A percentile compares a stretch with the other conserved stretches of the same genome.
phyloP scores from a whole-genome alignment of 2,113 vertebrate species.

The Ondatra zibethicus region DNA sequence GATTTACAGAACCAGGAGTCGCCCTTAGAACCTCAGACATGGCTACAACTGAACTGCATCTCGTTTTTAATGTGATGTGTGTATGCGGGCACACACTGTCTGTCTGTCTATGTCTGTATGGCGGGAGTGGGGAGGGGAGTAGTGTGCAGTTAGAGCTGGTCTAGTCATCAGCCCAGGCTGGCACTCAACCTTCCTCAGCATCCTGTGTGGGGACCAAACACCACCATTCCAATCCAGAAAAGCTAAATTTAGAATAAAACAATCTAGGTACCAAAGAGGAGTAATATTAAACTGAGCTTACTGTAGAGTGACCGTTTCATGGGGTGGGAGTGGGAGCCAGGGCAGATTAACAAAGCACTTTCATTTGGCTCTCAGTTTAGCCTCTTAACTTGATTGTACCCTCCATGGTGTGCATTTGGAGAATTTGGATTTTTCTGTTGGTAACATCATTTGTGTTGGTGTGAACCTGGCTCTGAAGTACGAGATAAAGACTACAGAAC shows the following conservation, averaged over 20 bases:
- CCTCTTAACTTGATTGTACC: neutral
- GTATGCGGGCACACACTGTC: neutral
- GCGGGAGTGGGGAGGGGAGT: no score
- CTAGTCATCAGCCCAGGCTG: neutral
- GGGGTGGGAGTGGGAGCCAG: accelerated
- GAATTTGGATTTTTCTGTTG: conserved; percentile 55
- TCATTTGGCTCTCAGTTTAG: neutral
- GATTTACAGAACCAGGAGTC: neutral
- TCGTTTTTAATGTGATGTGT: neutral
- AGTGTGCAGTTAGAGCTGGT: neutral
- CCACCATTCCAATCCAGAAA: neutral
- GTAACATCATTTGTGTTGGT: conserved; percentile 22
- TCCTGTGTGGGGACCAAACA: neutral
- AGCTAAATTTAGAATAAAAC: neutral
- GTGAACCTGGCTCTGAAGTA: conserved; percentile 8
- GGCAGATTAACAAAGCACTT: neutral
- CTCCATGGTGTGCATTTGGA: conserved; percentile 48
- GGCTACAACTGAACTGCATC: neutral
- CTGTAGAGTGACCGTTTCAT: neutral
- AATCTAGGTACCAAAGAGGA: neutral
- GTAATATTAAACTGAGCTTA: neutral
- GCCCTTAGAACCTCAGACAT: neutral
- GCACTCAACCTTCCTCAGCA: neutral
- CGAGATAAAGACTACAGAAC: conserved; percentile 55
- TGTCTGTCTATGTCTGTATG: neutral